These are phyloP conservation scores for Alloscopus bannaensis DNA, from an alignment of 2,888 invertebrate species.

Conservation along the genomic window DNA sequence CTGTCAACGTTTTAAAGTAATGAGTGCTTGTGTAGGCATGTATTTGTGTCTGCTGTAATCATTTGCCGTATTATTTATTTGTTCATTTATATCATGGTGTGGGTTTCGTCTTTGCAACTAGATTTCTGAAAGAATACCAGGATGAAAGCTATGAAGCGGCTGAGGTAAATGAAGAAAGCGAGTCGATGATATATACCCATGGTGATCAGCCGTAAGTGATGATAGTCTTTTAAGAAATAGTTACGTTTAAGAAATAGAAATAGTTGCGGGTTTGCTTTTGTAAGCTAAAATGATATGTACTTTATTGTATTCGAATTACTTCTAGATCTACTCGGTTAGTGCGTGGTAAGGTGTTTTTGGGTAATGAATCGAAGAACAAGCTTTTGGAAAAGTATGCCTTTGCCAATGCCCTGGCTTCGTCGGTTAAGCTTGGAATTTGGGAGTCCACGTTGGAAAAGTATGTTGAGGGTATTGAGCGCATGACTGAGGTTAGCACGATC, in stretches of 20 bases:
- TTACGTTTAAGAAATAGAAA: neutral
- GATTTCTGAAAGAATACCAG: slow-evolving; percentile 81
- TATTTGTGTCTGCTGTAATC: no score
- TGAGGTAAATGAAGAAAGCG: slow-evolving; percentile 86
- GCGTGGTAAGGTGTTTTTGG: slow-evolving; percentile 78
- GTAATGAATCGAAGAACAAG: slow-evolving; percentile 78
- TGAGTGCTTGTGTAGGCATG: no score
- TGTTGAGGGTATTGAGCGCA: slow-evolving; percentile 87
- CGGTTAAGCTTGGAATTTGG: slow-evolving; percentile 96
- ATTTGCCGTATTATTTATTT: no score
- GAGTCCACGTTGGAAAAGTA: slow-evolving; percentile 90
- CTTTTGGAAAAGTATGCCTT: slow-evolving; percentile 93
- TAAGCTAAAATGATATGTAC: neutral
- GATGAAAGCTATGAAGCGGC: slow-evolving; percentile 83
- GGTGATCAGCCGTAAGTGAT: slow-evolving; percentile 77
- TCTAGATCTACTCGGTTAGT: slow-evolving; percentile 76
- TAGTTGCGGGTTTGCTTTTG: neutral
- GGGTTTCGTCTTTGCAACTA: no score
- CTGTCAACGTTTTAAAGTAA: slow-evolving; percentile 83
- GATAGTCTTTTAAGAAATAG: neutral
- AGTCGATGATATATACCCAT: slow-evolving; percentile 89
- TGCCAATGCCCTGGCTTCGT: slow-evolving; percentile 94
- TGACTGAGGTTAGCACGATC: slow-evolving; percentile 80
- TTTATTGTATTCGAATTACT: neutral
- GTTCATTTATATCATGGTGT: no score